A percentile compares a stretch with the other conserved stretches of the same genome.
Evolutionary conservation across 2,113 vertebrate genomes (phyloP).

Genomic region (Ramphastos sulfuratus): DNA sequence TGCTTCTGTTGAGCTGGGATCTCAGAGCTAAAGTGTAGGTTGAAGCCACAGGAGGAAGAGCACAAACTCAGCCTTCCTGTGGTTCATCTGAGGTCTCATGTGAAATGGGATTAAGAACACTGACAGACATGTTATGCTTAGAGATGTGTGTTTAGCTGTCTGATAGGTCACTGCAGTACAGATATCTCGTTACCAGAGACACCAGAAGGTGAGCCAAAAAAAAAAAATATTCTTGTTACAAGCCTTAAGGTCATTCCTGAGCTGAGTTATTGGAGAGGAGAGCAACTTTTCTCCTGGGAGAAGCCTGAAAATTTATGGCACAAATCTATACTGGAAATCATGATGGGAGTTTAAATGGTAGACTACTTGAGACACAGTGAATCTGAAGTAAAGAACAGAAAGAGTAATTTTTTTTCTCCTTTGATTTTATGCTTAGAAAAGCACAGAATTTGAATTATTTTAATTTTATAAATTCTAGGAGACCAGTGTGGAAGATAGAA

Average conservation of each 20-base stretch:
- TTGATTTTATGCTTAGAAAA: slow-evolving; percentile 29
- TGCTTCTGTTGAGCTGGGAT: not conserved
- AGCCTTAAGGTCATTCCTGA: not conserved
- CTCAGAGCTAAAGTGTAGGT: not conserved
- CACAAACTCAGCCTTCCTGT: not conserved
- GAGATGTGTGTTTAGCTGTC: not conserved
- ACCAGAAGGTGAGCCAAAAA: not conserved
- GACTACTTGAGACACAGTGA: not conserved
- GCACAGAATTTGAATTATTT: not conserved
- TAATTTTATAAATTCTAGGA: slow-evolving; percentile 18
- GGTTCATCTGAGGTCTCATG: not conserved
- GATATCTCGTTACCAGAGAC: not conserved
- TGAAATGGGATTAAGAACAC: not conserved
- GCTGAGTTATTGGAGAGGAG: not conserved
- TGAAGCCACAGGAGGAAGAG: not conserved
- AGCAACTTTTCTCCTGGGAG: not conserved
- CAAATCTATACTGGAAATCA: not conserved
- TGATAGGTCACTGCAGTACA: not conserved
- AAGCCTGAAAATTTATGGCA: not conserved
- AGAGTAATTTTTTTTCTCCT: not conserved
- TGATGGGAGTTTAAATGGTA: not conserved
- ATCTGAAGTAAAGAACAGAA: not conserved
- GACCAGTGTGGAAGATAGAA: not conserved
- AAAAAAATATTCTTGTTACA: not conserved
- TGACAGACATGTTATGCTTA: not conserved